phyloP scores from a whole-genome alignment of 1,140 invertebrate genomes.

The Aphis gossypii region DNA sequence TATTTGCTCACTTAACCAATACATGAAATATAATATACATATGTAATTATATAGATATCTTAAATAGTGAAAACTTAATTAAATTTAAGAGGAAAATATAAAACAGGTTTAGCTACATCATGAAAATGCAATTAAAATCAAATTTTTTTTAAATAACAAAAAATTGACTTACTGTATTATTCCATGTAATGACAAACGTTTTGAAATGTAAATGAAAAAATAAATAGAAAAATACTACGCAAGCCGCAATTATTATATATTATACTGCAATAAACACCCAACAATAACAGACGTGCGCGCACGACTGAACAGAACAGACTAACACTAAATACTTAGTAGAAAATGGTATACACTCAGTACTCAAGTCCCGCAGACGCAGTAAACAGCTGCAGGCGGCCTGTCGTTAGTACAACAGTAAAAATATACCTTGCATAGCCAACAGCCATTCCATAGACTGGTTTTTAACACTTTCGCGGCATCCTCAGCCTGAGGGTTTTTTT shows the following conservation, averaged over 20 bases:
- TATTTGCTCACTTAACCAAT: background rate
- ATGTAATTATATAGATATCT: background rate
- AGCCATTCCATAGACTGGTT: background rate
- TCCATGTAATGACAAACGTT: background rate
- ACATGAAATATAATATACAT: no score
- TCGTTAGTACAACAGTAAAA: background rate
- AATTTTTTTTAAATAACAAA: constrained; percentile 12
- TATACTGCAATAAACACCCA: background rate
- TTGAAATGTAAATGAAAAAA: background rate
- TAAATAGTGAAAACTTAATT: background rate
- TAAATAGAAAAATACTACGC: background rate
- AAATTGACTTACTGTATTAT: background rate
- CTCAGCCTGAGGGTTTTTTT: constrained; percentile 13
- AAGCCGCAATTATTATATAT: background rate
- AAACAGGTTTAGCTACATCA: background rate
- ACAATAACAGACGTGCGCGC: background rate
- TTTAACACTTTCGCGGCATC: constrained; percentile 41
- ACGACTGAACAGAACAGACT: constrained; percentile 9
- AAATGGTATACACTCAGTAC: background rate
- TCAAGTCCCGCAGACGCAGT: background rate
- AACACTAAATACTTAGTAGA: background rate
- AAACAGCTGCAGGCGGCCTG: background rate
- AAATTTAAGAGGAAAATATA: background rate
- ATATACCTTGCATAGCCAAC: background rate
- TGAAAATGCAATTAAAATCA: background rate